Percentiles rank a stretch among this genome's conserved stretches.
Conservation (phyloP, 1,140 invertebrate species). For the Aphelinus certus region DNA sequence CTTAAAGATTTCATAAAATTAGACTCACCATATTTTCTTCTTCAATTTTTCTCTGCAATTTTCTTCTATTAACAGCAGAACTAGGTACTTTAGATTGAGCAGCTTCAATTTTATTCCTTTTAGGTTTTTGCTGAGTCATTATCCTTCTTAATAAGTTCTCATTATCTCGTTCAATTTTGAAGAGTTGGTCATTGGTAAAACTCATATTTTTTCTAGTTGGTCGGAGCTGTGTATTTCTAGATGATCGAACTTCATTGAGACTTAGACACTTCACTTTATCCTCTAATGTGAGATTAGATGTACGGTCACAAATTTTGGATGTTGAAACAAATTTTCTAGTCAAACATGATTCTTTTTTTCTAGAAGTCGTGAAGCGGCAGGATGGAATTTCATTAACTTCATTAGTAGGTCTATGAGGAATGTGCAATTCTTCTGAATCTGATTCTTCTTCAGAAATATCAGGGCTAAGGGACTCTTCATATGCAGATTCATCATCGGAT, state of each 20-base stretch:
- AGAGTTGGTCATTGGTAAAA: slow-evolving; percentile 62
- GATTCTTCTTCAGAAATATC: slow-evolving; percentile 48
- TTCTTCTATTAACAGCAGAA: slow-evolving; percentile 58
- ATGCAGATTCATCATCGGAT: slow-evolving; percentile 47
- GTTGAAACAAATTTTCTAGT: slow-evolving; percentile 3
- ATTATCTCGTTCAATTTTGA: slow-evolving; percentile 65
- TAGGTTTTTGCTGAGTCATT: slow-evolving; percentile 53
- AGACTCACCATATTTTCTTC: slow-evolving; percentile 55
- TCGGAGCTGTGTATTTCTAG: background rate
- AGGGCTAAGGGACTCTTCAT: slow-evolving; percentile 51
- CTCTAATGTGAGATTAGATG: slow-evolving; percentile 4
- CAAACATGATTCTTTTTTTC: background rate
- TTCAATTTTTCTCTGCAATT: slow-evolving; percentile 54
- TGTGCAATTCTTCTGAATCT: slow-evolving; percentile 43
- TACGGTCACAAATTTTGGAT: slow-evolving; percentile 7
- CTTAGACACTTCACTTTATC: slow-evolving; percentile 23
- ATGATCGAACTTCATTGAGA: slow-evolving; percentile 9
- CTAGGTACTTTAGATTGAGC: slow-evolving; percentile 45
- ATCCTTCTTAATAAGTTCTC: slow-evolving; percentile 63
- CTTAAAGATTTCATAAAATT: too few species aligned
- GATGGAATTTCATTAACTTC: slow-evolving; percentile 15
- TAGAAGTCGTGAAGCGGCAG: background rate
- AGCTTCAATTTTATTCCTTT: slow-evolving; percentile 36
- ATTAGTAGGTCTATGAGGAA: slow-evolving; percentile 23
- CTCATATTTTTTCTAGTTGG: slow-evolving; percentile 60